These are phyloP conservation scores for Aphelenchoides besseyi DNA, from an alignment of 1,140 invertebrate genomes.

Conservation along the genomic window DNA sequence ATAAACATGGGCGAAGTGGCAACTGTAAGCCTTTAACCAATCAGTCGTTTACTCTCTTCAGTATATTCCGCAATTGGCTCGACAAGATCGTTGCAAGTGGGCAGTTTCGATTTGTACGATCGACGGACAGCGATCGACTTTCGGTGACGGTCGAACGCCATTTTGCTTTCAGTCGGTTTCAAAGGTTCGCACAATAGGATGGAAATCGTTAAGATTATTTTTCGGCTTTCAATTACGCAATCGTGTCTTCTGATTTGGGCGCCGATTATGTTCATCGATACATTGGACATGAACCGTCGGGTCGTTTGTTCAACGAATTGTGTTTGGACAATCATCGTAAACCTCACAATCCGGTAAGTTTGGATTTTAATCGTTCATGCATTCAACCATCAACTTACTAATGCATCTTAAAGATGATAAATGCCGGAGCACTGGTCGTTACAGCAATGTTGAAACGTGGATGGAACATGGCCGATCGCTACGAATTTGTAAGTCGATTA, in stretches of 20 bases:
- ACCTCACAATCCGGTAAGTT: constrained; percentile 97
- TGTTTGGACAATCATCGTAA: constrained; percentile 80
- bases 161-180: neutral
- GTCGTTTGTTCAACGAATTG: constrained; percentile 91
- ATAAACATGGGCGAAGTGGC: neutral
- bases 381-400: too few species aligned
- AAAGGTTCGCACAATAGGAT: constrained; percentile 47
- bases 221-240: constrained; percentile 79
- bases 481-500: constrained; percentile 63
- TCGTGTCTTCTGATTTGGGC: constrained; percentile 42
- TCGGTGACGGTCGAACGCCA: neutral
- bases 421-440: constrained; percentile 89
- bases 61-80: constrained; percentile 59
- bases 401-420: too few species aligned
- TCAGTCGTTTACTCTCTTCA: constrained; percentile 9
- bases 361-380: too few species aligned
- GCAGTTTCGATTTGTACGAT: constrained; percentile 62
- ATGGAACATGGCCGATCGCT: constrained; percentile 56
- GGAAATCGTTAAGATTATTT: constrained; percentile 56
- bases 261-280: constrained; percentile 68
- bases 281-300: constrained; percentile 91
- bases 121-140: neutral
- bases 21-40: neutral
- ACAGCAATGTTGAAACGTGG: constrained; percentile 48
- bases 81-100: constrained; percentile 64